Conservation (phyloP, 2,888 invertebrate genomes). For the Zootermopsis nevadensis region DNA sequence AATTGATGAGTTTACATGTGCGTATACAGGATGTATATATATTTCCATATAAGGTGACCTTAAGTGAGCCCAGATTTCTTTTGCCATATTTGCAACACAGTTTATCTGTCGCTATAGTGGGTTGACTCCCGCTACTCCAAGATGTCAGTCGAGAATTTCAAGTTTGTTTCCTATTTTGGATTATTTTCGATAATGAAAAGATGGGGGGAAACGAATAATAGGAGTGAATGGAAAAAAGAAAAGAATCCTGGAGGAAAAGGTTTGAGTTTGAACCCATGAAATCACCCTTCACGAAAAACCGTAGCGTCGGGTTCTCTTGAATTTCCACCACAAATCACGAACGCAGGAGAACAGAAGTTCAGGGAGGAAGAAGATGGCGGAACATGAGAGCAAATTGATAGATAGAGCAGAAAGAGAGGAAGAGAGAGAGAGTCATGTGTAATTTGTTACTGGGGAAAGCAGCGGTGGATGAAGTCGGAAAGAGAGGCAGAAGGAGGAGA, state of each 20-base stretch:
- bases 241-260: slow-evolving; percentile 44
- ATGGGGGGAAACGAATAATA: slow-evolving; percentile 21
- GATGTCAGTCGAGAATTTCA: slow-evolving; percentile 38
- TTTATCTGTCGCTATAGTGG: no score
- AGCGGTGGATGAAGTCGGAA: not conserved
- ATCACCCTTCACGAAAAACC: slow-evolving; percentile 42
- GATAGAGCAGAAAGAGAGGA: slow-evolving; percentile 36
- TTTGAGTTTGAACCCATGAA: slow-evolving; percentile 41
- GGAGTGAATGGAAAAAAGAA: slow-evolving; percentile 20
- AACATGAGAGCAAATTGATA: slow-evolving; percentile 46
- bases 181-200: slow-evolving; percentile 40
- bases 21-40: no score
- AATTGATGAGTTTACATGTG: no score
- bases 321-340: slow-evolving; percentile 47
- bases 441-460: not conserved
- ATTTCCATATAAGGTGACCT: no score
- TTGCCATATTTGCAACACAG: no score
- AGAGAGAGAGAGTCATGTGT: not conserved
- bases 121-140: no score
- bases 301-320: not conserved
- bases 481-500: slow-evolving; percentile 3
- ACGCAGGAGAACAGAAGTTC: not conserved
- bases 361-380: not conserved
- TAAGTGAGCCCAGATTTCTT: no score
- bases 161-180: slow-evolving; percentile 38